Percentiles rank a stretch among this genome's conserved stretches.
phyloP scores from a whole-genome alignment of 2,888 invertebrate species.

The Hyposoter dolosus region DNA sequence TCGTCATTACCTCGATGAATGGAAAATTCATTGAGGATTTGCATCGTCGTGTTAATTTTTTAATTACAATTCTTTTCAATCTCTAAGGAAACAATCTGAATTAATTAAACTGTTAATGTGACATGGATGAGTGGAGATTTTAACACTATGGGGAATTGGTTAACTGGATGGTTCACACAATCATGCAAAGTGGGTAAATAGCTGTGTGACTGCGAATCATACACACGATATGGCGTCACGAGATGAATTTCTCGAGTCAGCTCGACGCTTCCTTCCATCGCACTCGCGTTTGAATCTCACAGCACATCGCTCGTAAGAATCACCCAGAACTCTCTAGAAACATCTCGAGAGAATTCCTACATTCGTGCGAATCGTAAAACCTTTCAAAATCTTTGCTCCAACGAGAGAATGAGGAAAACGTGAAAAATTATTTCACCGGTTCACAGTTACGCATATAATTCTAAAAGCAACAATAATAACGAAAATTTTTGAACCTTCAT shows the following conservation, averaged over 20 bases:
- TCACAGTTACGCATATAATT: not conserved
- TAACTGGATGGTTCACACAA: conserved; percentile 24
- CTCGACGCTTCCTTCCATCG: conserved; percentile 51
- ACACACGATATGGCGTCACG: conserved; percentile 61
- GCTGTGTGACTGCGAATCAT: conserved; percentile 44
- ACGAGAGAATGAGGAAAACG: not conserved
- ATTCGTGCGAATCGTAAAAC: not conserved
- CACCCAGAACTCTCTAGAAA: conserved; percentile 24
- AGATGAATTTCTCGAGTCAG: conserved; percentile 63
- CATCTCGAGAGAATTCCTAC: conserved; percentile 9
- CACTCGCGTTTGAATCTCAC: conserved; percentile 18
- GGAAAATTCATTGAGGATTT: not conserved
- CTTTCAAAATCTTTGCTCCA: not conserved
- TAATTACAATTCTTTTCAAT: not conserved
- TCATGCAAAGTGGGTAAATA: conserved; percentile 57
- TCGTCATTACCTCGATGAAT: not conserved
- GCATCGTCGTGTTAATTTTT: not conserved
- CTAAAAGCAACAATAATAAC: not conserved
- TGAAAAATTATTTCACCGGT: not conserved
- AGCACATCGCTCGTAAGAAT: conserved; percentile 23
- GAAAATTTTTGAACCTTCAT: not conserved
- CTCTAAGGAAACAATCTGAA: not conserved
- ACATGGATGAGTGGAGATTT: conserved; percentile 11
- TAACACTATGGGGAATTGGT: conserved; percentile 12
- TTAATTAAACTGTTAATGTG: not conserved